A percentile compares a stretch with the other conserved stretches of the same genome.
phyloP scores from a whole-genome alignment of 2,113 vertebrate species.

The Bostrychus sinensis region DNA sequence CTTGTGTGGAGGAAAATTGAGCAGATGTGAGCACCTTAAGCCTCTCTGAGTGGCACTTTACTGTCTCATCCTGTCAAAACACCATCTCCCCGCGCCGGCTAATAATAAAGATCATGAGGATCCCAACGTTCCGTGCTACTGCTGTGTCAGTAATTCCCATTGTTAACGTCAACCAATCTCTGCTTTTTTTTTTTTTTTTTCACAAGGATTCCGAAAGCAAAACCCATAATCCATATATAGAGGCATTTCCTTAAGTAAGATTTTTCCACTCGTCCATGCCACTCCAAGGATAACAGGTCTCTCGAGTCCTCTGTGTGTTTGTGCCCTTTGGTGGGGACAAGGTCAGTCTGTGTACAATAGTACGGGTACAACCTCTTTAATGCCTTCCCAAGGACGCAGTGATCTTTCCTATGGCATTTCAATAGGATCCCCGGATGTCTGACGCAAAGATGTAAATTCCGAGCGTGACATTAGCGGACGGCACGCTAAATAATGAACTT shows the following conservation, averaged over 20 bases:
- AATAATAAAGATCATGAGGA: slow-evolving; percentile 12
- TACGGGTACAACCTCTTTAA: slow-evolving; percentile 21
- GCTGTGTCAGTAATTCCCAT: slow-evolving; percentile 31
- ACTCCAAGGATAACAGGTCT: slow-evolving; percentile 44
- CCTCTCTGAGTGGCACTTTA: slow-evolving; percentile 24
- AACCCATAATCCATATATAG: slow-evolving; percentile 19
- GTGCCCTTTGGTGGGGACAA: slow-evolving; percentile 52
- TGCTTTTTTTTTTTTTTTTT: slow-evolving; percentile 3
- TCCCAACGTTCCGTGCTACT: slow-evolving; percentile 6
- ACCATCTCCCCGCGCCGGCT: slow-evolving; percentile 9
- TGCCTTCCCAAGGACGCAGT: slow-evolving; percentile 30
- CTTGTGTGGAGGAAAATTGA: slow-evolving; percentile 42
- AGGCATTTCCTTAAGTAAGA: slow-evolving; percentile 19
- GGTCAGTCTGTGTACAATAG: slow-evolving; percentile 58
- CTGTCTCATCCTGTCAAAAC: slow-evolving; percentile 33
- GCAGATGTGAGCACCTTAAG: slow-evolving; percentile 34
- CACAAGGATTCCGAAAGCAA: slow-evolving; percentile 23
- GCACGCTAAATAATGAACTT: slow-evolving; percentile 11
- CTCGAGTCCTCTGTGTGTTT: slow-evolving; percentile 35
- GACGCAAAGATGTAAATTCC: background rate
- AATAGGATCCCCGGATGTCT: background rate
- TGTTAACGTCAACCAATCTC: slow-evolving; percentile 22
- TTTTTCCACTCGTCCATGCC: slow-evolving; percentile 22
- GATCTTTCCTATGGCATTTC: slow-evolving; percentile 30
- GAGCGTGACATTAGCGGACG: background rate